Percentiles rank a stretch among this genome's conserved stretches.
Conservation (phyloP, 2,888 invertebrate species). For the Metallyticus violacea region DNA sequence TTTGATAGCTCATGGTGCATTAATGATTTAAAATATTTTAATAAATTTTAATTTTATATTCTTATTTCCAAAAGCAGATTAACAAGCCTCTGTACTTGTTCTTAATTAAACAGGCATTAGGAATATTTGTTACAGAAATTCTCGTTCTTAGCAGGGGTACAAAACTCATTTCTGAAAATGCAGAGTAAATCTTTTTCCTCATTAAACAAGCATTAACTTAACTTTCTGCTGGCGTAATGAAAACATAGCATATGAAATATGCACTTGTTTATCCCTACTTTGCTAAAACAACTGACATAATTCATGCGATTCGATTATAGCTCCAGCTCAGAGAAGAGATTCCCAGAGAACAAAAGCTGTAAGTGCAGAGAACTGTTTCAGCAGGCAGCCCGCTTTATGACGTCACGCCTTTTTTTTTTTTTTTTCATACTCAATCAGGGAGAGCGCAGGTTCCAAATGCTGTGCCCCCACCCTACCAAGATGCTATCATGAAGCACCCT, state of each 20-base stretch:
- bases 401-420: not conserved
- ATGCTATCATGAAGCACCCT: slow-evolving; percentile 25
- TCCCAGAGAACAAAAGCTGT: not conserved
- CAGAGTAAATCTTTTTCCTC: not conserved
- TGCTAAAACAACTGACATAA: not conserved
- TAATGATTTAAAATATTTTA: no score
- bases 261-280: not conserved
- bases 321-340: not conserved
- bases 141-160: not conserved
- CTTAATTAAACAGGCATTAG: no score
- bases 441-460: not conserved
- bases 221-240: not conserved
- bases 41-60: no score
- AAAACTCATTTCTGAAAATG: no score
- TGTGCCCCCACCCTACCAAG: not conserved
- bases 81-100: no score
- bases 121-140: not conserved
- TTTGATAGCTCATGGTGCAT: no score
- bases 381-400: not conserved
- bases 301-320: not conserved
- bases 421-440: not conserved
- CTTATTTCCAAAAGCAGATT: no score
- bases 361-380: not conserved
- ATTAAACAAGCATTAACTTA: not conserved
- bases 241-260: not conserved